Conservation (phyloP, 2,113 vertebrate species). For the Aviceda subcristata region DNA sequence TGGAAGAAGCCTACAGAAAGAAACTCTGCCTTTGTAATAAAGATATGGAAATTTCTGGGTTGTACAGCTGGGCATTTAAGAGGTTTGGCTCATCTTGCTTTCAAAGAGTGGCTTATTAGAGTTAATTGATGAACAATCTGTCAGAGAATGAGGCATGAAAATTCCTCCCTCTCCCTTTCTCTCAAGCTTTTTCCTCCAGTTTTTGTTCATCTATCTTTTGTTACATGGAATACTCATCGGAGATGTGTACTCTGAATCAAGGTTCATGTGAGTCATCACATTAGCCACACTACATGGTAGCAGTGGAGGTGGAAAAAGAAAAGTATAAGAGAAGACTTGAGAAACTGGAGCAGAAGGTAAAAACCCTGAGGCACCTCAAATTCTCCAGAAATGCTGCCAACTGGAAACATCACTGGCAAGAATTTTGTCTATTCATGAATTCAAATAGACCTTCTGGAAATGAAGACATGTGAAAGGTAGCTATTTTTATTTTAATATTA, state of each 20-base stretch:
- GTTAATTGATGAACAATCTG: background rate
- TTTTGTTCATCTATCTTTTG: background rate
- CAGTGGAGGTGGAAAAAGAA: background rate
- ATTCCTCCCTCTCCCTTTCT: background rate
- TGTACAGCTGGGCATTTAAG: background rate
- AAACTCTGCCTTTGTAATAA: background rate
- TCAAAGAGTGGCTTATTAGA: background rate
- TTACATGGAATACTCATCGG: background rate
- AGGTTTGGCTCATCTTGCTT: background rate
- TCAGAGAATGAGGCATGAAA: background rate
- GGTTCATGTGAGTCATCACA: background rate
- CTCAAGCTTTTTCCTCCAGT: background rate
- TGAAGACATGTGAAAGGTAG: background rate
- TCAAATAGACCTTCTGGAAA: slow-evolving; percentile 5
- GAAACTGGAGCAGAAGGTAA: slow-evolving; percentile 9
- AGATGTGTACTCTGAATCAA: background rate
- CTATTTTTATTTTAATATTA: slow-evolving; percentile 13
- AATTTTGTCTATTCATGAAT: background rate
- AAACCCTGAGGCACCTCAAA: background rate
- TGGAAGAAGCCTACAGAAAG: background rate
- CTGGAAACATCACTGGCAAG: background rate
- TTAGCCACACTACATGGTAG: background rate
- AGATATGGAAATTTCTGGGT: background rate
- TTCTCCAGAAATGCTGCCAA: background rate
- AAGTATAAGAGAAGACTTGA: background rate